Percentiles rank a stretch among this genome's conserved stretches.
phyloP scores from a whole-genome alignment of 37 sponge, comb jelly and placozoan species.

The Trichoplax adhaerens region DNA sequence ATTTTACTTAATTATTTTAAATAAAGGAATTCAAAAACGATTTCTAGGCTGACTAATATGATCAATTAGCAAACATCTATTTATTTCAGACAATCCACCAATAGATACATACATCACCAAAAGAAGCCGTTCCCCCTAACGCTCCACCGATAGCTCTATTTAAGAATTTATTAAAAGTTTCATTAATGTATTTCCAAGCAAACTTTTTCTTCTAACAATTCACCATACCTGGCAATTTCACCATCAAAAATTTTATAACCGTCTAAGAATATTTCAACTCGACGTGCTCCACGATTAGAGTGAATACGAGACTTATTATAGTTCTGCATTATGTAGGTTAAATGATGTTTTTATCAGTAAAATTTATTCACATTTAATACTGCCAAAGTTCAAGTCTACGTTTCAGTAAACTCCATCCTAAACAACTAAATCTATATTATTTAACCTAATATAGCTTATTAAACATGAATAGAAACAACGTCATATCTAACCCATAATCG shows the following conservation, averaged over 20 bases:
- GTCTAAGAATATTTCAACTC: constrained; percentile 66
- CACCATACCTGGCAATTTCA: constrained; percentile 59
- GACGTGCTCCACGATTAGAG: constrained; percentile 74
- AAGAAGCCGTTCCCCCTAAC: constrained; percentile 22
- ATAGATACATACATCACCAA: constrained; percentile 39
- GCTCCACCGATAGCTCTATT: constrained; percentile 64
- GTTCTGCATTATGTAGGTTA: constrained; percentile 42
- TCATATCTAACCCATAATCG: constrained; percentile 65
- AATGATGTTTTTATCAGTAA: not conserved
- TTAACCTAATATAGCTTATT: not conserved
- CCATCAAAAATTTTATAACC: constrained; percentile 57
- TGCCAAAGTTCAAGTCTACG: not conserved
- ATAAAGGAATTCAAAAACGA: not conserved
- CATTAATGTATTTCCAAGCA: too few species aligned
- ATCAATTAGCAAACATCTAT: not conserved
- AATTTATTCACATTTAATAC: not conserved
- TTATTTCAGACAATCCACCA: too few species aligned
- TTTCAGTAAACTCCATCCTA: not conserved
- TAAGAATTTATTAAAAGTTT: not conserved
- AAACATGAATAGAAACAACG: too few species aligned
- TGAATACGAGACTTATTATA: constrained; percentile 98
- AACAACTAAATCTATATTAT: constrained; percentile 3
- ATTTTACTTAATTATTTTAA: too few species aligned
- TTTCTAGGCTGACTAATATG: not conserved
- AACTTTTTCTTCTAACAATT: constrained; percentile 6